Conservation (phyloP, 2,113 vertebrate species). For the Guaruba guarouba region DNA sequence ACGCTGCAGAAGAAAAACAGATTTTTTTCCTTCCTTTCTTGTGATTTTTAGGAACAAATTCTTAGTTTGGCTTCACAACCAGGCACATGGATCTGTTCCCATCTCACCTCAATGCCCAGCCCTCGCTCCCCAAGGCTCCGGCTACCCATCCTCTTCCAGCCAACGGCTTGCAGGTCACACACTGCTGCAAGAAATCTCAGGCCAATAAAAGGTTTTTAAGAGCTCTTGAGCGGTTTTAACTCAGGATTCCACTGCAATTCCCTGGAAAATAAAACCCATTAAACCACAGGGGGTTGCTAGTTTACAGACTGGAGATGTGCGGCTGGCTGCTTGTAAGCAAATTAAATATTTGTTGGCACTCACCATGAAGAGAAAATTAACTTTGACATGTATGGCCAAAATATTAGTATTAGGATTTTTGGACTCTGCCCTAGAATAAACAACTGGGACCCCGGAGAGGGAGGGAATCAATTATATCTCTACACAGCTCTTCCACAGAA, state of each 20-base stretch:
- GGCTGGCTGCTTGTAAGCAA: not conserved
- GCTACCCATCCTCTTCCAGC: not conserved
- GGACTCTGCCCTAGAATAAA: not conserved
- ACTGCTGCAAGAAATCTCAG: not conserved
- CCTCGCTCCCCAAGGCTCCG: accelerated
- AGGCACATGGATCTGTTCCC: not conserved
- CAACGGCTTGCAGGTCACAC: not conserved
- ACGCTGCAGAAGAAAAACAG: not conserved
- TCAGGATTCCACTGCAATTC: not conserved
- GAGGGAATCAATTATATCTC: not conserved
- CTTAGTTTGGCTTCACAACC: not conserved
- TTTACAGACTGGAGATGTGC: not conserved
- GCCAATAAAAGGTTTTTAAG: not conserved
- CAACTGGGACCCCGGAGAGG: not conserved
- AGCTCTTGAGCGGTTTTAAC: not conserved
- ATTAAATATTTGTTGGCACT: not conserved
- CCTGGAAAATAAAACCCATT: not conserved
- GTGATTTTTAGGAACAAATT: not conserved
- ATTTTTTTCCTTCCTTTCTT: not conserved
- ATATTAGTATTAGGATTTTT: not conserved
- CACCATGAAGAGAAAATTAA: not conserved
- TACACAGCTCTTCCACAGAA: not conserved
- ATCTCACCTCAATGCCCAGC: not conserved
- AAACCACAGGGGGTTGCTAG: not conserved
- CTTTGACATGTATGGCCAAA: not conserved